These are phyloP conservation scores for Conopomorpha cramerella DNA, from an alignment of 1,140 invertebrate genomes.

Conservation along the genomic window DNA sequence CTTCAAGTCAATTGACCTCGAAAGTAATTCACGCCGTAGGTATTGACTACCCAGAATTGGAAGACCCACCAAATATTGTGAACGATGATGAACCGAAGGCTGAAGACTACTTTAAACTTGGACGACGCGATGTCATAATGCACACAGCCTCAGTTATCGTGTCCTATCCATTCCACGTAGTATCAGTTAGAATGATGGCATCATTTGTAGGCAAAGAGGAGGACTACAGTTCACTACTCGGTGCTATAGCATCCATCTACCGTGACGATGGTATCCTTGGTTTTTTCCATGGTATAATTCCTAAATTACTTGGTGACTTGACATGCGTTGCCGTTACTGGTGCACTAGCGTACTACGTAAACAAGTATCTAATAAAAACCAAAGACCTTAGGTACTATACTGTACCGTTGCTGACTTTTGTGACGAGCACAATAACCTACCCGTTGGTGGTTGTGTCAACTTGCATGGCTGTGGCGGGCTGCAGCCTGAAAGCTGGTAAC, in stretches of 20 bases:
- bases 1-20: conserved; percentile 55
- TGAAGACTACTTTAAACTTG: conserved; percentile 50
- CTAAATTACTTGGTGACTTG: conserved; percentile 79
- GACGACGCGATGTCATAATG: conserved; percentile 69
- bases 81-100: conserved; percentile 55
- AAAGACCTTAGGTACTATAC: conserved; percentile 70
- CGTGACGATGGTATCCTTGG: conserved; percentile 80
- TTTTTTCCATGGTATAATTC: conserved; percentile 83
- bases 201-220: conserved; percentile 89
- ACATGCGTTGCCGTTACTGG: conserved; percentile 73
- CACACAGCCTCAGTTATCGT: conserved; percentile 75
- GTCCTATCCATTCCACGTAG: conserved; percentile 88
- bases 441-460: conserved; percentile 86
- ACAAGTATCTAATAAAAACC: conserved; percentile 79
- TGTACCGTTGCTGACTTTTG: conserved; percentile 50
- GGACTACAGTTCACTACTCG: conserved; percentile 76
- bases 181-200: conserved; percentile 87
- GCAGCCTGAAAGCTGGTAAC: conserved; percentile 73
- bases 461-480: conserved; percentile 81
- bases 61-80: conserved; percentile 50
- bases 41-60: conserved; percentile 45
- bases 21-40: conserved; percentile 40
- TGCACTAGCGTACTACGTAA: conserved; percentile 75
- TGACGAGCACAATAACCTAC: conserved; percentile 81
- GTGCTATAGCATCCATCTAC: conserved; percentile 79